Base-by-base conservation (phyloP, 2,113 vertebrate genomes). In the Sebastes fasciatus region DNA sequence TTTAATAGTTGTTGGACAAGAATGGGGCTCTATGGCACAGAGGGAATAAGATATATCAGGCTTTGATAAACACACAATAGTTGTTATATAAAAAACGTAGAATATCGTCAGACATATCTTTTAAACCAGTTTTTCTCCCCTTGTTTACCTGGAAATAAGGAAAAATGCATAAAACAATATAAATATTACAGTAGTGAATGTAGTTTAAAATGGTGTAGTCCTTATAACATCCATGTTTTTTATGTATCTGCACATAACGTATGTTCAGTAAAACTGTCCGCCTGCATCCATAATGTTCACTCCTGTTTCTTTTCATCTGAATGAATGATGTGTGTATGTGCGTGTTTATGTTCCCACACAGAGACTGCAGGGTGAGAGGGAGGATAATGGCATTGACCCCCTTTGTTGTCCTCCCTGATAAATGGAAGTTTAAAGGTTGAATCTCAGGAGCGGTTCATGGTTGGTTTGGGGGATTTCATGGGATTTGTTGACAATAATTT, bases 381-480 rank as follows among this genome's bases (percentile, higher is more conserved):
- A 65, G 81, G 83, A 80, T 67, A 80, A 89, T 61, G 60, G 48
- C 80, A 69, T 42, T 6, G 74, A 71, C 83, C 81, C 40, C 42
- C 73, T 88, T 82, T 87, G 79, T 84, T 61, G 88, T 64, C 74
- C 13, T 6, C 12, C 6, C 72, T 89, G 89, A 90, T 77, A 48
- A 88, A 92, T 76, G 77, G 40, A 51, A 52, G 77, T 85, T 90
- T 88, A 88, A 90, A 91, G 89, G 86, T 88, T 88, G 88, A 77
- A 16, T 61, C 86, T 78, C 55, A 23, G 55, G 5, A 61, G 26
- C 58, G 5, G 5, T 34, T 66, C 13, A 13, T 5, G 40, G 8
- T 12, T 4, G 34, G 11, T 43, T 63, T 65, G 10, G n/a, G 9
- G 13, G 49, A 45, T 64, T 64, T 23, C 19, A 16, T 57, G 19